Conservation (phyloP, 1,140 invertebrate species). For the Drosophila varians region DNA sequence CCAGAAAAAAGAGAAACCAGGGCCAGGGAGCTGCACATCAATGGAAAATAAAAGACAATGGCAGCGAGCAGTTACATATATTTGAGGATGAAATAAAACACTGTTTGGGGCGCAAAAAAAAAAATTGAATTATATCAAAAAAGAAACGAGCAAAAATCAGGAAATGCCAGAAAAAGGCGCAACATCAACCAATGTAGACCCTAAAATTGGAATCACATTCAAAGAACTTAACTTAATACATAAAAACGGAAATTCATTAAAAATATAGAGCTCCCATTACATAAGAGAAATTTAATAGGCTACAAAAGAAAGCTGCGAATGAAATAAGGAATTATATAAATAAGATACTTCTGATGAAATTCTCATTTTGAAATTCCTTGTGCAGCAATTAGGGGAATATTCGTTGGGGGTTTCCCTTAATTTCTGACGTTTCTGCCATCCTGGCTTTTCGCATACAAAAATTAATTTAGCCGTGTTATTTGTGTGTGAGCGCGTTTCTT, state of each 20-base stretch:
- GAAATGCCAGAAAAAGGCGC: constrained; percentile 8
- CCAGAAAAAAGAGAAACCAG: constrained; percentile 15
- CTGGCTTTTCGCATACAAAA: constrained; percentile 25
- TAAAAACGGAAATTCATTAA: background rate
- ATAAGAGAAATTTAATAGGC: background rate
- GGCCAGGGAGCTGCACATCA: constrained; percentile 30
- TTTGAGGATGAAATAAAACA: constrained; percentile 19
- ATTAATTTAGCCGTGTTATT: constrained; percentile 64
- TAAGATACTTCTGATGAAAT: constrained; percentile 65
- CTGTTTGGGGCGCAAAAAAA: background rate
- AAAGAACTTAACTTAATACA: background rate
- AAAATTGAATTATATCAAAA: constrained; percentile 67
- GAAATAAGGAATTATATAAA: constrained; percentile 55
- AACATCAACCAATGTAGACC: background rate
- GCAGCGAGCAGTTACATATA: constrained; percentile 39
- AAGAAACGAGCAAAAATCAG: constrained; percentile 25
- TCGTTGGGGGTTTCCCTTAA: constrained; percentile 26
- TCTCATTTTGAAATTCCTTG: constrained; percentile 75
- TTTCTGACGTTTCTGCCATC: constrained; percentile 12
- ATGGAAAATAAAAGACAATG: constrained; percentile 46
- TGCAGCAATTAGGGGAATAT: constrained; percentile 69
- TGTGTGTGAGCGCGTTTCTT: constrained; percentile 15
- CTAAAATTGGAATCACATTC: background rate
- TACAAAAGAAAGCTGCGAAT: constrained; percentile 24
- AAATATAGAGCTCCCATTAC: background rate